These are phyloP conservation scores for Ictalurus furcatus DNA, from an alignment of 2,113 vertebrate genomes.

Conservation along the genomic window DNA sequence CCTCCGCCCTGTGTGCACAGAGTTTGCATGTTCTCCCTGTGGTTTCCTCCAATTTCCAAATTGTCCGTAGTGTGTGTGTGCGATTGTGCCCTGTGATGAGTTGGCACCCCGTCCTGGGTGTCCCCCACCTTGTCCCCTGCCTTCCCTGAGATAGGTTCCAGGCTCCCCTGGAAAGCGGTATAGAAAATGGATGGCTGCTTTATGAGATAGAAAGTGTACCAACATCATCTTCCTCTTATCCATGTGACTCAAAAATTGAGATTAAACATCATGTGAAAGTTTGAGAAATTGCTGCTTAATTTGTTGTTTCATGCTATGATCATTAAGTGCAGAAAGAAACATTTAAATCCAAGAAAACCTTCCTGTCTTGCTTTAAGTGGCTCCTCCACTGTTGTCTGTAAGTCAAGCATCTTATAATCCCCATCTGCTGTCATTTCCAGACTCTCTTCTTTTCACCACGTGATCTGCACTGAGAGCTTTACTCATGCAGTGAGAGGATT, in stretches of 20 bases:
- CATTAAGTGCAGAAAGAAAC: constrained; percentile 7
- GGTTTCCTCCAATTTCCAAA: no score
- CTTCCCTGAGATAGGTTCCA: no score
- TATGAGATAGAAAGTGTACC: background rate
- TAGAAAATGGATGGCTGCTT: background rate
- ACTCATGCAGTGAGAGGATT: constrained; percentile 15
- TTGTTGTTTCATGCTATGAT: background rate
- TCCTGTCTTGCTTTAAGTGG: background rate
- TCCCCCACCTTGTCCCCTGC: no score
- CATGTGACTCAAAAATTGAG: background rate
- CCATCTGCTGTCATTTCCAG: constrained; percentile 42
- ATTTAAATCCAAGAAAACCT: background rate
- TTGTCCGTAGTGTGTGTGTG: no score
- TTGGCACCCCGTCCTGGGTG: no score
- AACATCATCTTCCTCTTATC: background rate
- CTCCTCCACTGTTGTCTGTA: background rate
- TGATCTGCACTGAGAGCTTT: background rate
- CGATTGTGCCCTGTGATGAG: no score
- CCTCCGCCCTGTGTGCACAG: no score
- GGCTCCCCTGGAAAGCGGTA: no score
- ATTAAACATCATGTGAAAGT: background rate
- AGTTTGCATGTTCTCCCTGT: no score
- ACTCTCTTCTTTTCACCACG: constrained; percentile 15
- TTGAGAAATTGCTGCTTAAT: background rate
- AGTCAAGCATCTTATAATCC: constrained; percentile 31